A percentile compares a stretch with the other conserved stretches of the same genome.
phyloP scores from a whole-genome alignment of 2,888 invertebrate genomes.

The Spialia ferax region DNA sequence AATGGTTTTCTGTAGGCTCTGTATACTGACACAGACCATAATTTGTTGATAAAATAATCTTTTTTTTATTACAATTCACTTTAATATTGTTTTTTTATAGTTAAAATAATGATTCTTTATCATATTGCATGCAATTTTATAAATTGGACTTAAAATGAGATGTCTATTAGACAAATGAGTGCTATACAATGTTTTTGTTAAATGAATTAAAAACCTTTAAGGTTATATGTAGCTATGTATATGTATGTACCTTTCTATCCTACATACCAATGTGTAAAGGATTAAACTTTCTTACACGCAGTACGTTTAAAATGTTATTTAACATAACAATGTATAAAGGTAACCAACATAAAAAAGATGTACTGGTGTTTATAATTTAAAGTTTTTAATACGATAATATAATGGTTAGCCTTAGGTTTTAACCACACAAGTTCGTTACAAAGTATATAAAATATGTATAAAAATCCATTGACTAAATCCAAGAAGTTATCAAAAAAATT shows the following conservation, averaged over 20 bases:
- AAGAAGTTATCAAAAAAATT: conserved; percentile 21
- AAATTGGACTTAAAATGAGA: background rate
- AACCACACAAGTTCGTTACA: conserved; percentile 42
- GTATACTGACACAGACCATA: background rate
- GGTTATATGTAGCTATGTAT: background rate
- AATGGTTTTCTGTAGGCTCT: background rate
- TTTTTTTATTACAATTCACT: background rate
- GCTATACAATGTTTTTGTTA: background rate
- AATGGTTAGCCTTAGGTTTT: conserved; percentile 42
- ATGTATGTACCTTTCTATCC: background rate
- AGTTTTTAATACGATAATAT: conserved; percentile 18
- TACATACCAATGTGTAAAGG: background rate
- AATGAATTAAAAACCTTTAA: background rate
- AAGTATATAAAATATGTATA: background rate
- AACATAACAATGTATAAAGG: background rate
- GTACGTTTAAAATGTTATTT: background rate
- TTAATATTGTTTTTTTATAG: background rate
- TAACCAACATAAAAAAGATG: conserved; percentile 11
- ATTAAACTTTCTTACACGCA: background rate
- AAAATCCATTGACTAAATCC: conserved; percentile 37
- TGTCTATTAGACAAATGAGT: background rate
- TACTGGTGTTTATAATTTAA: conserved; percentile 28
- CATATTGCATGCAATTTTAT: background rate
- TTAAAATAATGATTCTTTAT: background rate
- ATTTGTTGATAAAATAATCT: background rate